Base-by-base conservation (phyloP, 2,888 invertebrate genomes). In the Hyles lineata region DNA sequence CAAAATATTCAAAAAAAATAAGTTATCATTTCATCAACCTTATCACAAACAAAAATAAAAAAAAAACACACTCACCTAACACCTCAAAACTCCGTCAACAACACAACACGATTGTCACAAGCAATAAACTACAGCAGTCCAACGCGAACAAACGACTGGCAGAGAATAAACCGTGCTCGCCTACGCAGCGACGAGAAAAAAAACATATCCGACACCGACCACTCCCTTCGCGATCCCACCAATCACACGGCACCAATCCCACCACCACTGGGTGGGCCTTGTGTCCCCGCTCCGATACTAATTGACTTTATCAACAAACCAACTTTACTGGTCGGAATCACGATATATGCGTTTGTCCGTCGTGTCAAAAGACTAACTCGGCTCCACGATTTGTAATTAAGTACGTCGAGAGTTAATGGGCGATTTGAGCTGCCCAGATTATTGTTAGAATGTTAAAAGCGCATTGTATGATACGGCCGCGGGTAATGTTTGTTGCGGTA, bases 231-330 rank as follows among this genome's bases (percentile, higher is more conserved):
- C 87, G 85, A 74, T 88, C 87, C 85, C 83, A 79, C 94, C 94
- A 94, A 94, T 94, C 80, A 87, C 88, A 77, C 80, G 75, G 79
- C 89, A 75, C 79, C 85, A 87, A 88, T 86, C 87, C 84, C 79
- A 80, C 86, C 85, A 87, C 85, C 80, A 81, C 86, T 89, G 90
- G 91, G 92, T 91, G 94, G 93, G 92, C 89, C 87, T 91, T 90
- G 88, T 89, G 92, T 90, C 92, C 90, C 92, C 89, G 90, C 92
- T 94, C 90, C 92, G 94, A 93, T 93, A 92, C 93, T 94, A 94
- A 94, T 94, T 94, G 94, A 93, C 94, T 94, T 94, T 94, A 94
- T 94, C 94, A 94, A 94, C 94, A 94, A 93, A 94, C 93, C 86
- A 91, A 93, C 91, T 93, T 94, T 93, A 94, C 93, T 91, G 93